Conservation (phyloP, 2,888 invertebrate genomes). For the Galeopsomyia nigrocyanea region DNA sequence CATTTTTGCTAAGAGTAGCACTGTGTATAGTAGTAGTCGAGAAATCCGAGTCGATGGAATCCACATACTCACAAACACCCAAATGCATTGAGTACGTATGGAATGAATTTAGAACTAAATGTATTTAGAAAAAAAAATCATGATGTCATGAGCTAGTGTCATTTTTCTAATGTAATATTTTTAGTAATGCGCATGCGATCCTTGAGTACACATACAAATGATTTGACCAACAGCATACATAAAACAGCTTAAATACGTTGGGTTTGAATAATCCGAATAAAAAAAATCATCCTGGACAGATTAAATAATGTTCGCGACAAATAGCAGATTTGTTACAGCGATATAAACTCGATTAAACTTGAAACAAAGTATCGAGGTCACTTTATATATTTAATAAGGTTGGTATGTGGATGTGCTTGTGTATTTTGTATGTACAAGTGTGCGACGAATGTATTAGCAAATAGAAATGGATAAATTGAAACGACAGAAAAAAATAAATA, state of each 20-base stretch:
- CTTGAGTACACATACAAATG: conserved; percentile 37
- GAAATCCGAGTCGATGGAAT: conserved; percentile 28
- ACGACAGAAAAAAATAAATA: background rate
- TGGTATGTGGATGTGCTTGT: conserved; percentile 47
- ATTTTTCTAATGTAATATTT: conserved; percentile 50
- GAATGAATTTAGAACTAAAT: conserved; percentile 29
- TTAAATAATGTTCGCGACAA: conserved; percentile 20
- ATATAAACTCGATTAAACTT: conserved; percentile 30
- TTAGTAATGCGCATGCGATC: conserved; percentile 37
- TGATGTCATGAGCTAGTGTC: conserved; percentile 54
- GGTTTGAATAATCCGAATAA: conserved; percentile 15
- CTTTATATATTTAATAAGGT: conserved; percentile 43
- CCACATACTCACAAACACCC: conserved; percentile 13
- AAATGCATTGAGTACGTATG: conserved; percentile 39
- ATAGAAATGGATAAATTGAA: conserved; percentile 14
- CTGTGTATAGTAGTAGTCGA: conserved; percentile 47
- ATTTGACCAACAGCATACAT: conserved; percentile 29
- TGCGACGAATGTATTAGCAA: conserved; percentile 35
- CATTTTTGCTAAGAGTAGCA: conserved; percentile 49
- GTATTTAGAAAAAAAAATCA: conserved; percentile 42
- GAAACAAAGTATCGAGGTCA: conserved; percentile 32
- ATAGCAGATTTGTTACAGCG: conserved; percentile 22
- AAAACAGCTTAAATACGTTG: conserved; percentile 12
- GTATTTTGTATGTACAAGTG: conserved; percentile 44
- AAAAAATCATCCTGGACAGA: conserved; percentile 9